These are phyloP conservation scores for Seriola quinqueradiata DNA, from an alignment of 2,113 vertebrate genomes.

Conservation along the genomic window DNA sequence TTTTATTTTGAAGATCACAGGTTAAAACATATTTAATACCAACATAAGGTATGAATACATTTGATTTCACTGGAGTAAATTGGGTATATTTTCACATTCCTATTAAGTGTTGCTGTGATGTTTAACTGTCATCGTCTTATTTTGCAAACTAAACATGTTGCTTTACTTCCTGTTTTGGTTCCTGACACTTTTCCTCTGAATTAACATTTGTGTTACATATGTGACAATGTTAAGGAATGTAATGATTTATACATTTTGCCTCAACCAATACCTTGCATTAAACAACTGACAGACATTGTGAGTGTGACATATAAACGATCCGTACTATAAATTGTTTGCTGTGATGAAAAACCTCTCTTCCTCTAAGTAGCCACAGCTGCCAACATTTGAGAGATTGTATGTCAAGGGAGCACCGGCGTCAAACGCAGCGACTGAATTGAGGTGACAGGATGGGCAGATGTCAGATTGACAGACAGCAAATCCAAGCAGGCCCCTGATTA, in stretches of 20 bases:
- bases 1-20: no score
- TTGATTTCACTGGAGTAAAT: neutral
- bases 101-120: no score
- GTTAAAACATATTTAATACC: no score
- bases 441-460: conserved; percentile 48
- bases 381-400: conserved; percentile 30
- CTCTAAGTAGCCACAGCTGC: conserved; percentile 30
- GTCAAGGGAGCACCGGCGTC: conserved; percentile 18
- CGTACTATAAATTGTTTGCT: neutral
- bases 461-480: conserved; percentile 53
- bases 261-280: neutral
- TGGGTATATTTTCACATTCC: neutral
- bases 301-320: neutral
- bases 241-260: neutral
- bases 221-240: neutral
- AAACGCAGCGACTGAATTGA: conserved; percentile 17
- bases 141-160: neutral
- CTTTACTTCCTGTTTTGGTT: neutral
- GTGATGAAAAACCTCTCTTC: conserved; percentile 8
- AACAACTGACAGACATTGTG: neutral
- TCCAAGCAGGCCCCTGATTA: conserved; percentile 43
- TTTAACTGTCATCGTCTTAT: neutral
- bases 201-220: neutral
- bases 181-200: neutral
- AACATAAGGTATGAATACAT: no score